Evolutionary conservation across 1,140 invertebrate genomes (phyloP).

Genomic region (Cydia strobilella): DNA sequence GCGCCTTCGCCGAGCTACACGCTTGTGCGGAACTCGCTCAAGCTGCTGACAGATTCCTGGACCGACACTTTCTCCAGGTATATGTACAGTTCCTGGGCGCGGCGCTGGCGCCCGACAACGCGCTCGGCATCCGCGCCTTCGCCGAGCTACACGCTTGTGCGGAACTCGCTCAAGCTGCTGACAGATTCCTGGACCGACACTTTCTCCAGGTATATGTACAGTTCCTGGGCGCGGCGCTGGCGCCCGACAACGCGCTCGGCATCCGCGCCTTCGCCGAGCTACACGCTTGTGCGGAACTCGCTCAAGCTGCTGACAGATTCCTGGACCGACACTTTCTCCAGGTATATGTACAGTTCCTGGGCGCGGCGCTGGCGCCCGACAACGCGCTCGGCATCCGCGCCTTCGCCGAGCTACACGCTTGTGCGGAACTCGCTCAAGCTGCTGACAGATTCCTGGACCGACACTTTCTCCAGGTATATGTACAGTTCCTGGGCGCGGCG

Average conservation of each 20-base stretch:
- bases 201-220: conserved; percentile 59
- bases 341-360: conserved; percentile 90
- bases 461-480: conserved; percentile 80
- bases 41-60: conserved; percentile 92
- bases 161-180: conserved; percentile 90
- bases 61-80: conserved; percentile 84
- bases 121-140: conserved; percentile 96
- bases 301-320: conserved; percentile 90
- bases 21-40: conserved; percentile 92
- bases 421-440: conserved; percentile 89
- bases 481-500: conserved; percentile 95
- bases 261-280: conserved; percentile 97
- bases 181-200: conserved; percentile 95
- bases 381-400: conserved; percentile 97
- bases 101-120: conserved; percentile 96
- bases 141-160: conserved; percentile 96
- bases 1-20: conserved; percentile 97
- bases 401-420: conserved; percentile 97
- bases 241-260: conserved; percentile 97
- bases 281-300: conserved; percentile 93
- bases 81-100: conserved; percentile 95
- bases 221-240: conserved; percentile 94
- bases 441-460: conserved; percentile 94
- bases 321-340: conserved; percentile 88
- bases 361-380: conserved; percentile 94